Evolutionary conservation across 2,113 vertebrate genomes (phyloP).

Genomic region (Sterna hirundo): DNA sequence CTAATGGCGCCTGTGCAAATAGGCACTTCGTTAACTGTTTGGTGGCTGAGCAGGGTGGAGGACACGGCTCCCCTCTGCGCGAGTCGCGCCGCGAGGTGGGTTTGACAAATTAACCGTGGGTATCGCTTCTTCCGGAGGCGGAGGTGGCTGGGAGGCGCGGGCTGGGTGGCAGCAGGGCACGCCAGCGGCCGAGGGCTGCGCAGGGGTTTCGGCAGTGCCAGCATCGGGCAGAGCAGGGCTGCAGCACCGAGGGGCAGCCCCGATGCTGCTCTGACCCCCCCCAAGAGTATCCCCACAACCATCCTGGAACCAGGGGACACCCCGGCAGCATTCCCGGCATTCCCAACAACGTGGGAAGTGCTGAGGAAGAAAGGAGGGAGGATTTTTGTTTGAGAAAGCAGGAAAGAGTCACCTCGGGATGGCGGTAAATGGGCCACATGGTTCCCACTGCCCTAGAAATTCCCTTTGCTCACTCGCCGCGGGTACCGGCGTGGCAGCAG

Average conservation of each 20-base stretch:
- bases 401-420: neutral
- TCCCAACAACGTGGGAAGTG: fast-evolving
- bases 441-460: neutral
- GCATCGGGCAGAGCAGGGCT: fast-evolving
- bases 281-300: neutral
- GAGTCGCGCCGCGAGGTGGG: fast-evolving
- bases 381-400: neutral
- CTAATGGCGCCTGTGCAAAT: neutral
- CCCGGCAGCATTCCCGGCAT: neutral
- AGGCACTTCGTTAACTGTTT: neutral
- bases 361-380: neutral
- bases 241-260: neutral
- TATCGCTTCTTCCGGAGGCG: neutral
- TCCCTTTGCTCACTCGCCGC: fast-evolving
- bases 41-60: neutral
- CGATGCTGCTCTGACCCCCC: neutral
- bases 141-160: fast-evolving
- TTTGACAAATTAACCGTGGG: neutral
- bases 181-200: fast-evolving
- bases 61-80: neutral
- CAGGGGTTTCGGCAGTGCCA: fast-evolving
- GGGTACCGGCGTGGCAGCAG: neutral
- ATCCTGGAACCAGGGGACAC: neutral
- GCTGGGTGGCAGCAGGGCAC: neutral
- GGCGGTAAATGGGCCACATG: neutral